Percentiles rank a stretch among this genome's conserved stretches.
Evolutionary conservation across 2,113 vertebrate genomes (phyloP).

Genomic region (Solea senegalensis): DNA sequence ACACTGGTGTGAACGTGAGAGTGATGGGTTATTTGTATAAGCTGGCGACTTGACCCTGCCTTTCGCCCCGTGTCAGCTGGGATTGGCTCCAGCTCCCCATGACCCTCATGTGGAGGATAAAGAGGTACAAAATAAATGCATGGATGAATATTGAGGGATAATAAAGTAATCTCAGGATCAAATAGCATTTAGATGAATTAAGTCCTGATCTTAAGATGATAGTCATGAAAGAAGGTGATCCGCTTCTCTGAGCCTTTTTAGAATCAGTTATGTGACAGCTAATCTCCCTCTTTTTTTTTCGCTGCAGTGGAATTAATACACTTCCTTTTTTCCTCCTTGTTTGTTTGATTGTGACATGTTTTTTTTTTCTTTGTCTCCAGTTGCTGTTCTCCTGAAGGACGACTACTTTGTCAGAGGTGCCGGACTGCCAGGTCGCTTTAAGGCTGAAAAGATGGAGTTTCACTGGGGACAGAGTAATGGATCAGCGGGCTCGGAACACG

Average conservation of each 20-base stretch:
- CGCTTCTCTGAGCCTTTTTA: conserved; percentile 7
- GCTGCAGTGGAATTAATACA: conserved; percentile 7
- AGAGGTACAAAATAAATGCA: too few relatives aligned
- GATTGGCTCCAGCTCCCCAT: too few relatives aligned
- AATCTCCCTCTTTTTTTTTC: conserved; percentile 3
- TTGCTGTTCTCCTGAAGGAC: conserved; percentile 94
- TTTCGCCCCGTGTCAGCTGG: too few relatives aligned
- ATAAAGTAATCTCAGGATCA: conserved; percentile 1
- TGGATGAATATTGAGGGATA: conserved; percentile 1
- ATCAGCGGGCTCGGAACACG: conserved; percentile 95
- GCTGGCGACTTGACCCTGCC: too few relatives aligned
- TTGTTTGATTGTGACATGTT: conserved; percentile 11
- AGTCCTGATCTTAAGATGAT: conserved; percentile 26
- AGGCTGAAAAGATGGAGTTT: conserved; percentile 98
- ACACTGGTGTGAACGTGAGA: too few relatives aligned
- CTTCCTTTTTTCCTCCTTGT: conserved; percentile 10
- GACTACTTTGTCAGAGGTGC: conserved; percentile 97
- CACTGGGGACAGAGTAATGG: conserved; percentile 98
- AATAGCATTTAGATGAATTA: conserved; percentile 20
- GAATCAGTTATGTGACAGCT: conserved; percentile 9
- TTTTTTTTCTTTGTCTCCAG: conserved; percentile 73
- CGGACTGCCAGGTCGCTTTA: conserved; percentile 94
- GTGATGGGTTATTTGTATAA: too few relatives aligned
- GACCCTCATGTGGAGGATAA: too few relatives aligned
- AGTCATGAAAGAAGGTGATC: not conserved